These are phyloP conservation scores for Umimayanthus kanabou DNA, from an alignment of 92 coral and sea anemone species.

Conservation along the genomic window DNA sequence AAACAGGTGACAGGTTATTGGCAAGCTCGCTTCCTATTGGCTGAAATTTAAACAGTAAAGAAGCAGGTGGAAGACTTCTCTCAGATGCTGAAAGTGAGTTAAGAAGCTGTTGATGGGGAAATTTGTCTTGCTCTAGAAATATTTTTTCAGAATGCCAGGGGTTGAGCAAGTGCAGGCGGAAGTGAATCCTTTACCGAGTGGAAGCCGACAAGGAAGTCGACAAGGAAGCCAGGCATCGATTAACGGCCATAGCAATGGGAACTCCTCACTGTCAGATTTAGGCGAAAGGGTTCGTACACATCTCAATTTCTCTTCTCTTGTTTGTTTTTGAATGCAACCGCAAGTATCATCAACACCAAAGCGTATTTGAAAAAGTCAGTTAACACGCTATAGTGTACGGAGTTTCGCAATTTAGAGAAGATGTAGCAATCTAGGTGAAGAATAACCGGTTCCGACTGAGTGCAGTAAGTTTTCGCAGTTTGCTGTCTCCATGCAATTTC, in stretches of 20 bases:
- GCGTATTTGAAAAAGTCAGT: not conserved
- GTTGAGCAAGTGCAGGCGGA: constrained; percentile 28
- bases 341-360: constrained; percentile 21
- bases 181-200: constrained; percentile 9
- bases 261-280: constrained; percentile 7
- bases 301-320: not conserved
- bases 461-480: not conserved
- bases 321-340: not conserved
- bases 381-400: not conserved
- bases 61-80: constrained; percentile 35
- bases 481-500: not conserved
- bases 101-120: constrained; percentile 3
- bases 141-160: constrained; percentile 15
- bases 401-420: not conserved
- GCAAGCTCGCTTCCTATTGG: constrained; percentile 5
- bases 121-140: constrained; percentile 4
- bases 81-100: not conserved
- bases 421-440: not conserved
- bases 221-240: constrained; percentile 28
- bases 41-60: not conserved
- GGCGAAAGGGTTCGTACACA: constrained; percentile 27
- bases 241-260: constrained; percentile 1
- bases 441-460: no score
- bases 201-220: constrained; percentile 41
- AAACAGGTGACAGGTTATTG: constrained; percentile 40